phyloP scores from a whole-genome alignment of 2,113 vertebrate species.

The Thermophis baileyi region DNA sequence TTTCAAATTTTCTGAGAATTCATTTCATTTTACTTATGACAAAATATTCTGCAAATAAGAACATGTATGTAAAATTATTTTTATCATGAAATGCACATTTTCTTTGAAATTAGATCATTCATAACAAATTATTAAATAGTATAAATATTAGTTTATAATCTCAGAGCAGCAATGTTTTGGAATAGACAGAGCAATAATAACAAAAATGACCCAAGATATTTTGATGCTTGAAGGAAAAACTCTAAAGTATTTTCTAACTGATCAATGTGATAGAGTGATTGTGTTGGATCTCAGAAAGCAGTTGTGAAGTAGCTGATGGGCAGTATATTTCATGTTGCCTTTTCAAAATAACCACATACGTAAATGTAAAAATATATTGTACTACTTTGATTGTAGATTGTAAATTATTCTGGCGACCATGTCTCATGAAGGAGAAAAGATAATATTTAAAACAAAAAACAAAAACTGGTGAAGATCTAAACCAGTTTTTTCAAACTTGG shows the following conservation, averaged over 20 bases:
- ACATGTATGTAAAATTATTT: neutral
- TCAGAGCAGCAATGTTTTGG: neutral
- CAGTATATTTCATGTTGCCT: neutral
- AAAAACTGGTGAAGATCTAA: neutral
- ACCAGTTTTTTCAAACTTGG: neutral
- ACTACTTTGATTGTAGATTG: neutral
- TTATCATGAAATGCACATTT: neutral
- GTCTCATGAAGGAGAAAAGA: neutral
- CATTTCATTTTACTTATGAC: neutral
- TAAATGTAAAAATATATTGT: neutral
- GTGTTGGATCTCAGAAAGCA: neutral
- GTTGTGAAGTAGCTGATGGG: neutral
- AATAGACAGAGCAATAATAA: neutral
- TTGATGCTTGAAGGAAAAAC: neutral
- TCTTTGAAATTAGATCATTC: neutral
- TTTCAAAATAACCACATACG: neutral
- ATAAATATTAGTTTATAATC: neutral
- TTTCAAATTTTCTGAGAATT: neutral
- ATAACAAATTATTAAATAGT: neutral
- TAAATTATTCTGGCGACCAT: neutral
- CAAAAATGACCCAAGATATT: neutral
- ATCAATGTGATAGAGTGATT: neutral
- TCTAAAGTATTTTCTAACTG: neutral
- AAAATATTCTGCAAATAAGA: conserved; percentile 31
- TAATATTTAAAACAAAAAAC: neutral